These are phyloP conservation scores for Zophobas atratus DNA, from an alignment of 1,140 invertebrate genomes.

Conservation along the genomic window DNA sequence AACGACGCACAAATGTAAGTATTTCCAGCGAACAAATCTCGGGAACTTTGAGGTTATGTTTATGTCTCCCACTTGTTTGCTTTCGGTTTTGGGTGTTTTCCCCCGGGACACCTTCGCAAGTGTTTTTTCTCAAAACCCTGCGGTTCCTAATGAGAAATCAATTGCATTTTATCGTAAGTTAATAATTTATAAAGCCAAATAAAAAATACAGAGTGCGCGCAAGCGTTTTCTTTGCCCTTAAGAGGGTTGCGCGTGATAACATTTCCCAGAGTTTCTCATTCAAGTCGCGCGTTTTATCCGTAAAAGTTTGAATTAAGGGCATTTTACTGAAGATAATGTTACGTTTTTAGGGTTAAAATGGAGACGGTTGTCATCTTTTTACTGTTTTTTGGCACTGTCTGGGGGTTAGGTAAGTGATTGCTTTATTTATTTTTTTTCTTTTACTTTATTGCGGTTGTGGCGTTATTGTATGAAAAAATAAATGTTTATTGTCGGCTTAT, in stretches of 20 bases:
- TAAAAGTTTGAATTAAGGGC: slow-evolving; percentile 24
- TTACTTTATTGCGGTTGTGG: not conserved
- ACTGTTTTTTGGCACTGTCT: slow-evolving; percentile 24
- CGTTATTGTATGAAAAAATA: not conserved
- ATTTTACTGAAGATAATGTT: slow-evolving; percentile 27
- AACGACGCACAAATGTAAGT: not conserved
- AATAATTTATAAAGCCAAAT: slow-evolving; percentile 27
- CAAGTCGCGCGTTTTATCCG: slow-evolving; percentile 35
- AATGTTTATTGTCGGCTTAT: too few species aligned
- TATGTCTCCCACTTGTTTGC: not conserved
- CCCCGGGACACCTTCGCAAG: not conserved
- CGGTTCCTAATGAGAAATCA: slow-evolving; percentile 29
- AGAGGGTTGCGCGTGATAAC: slow-evolving; percentile 40
- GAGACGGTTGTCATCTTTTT: slow-evolving; percentile 19
- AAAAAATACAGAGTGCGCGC: slow-evolving; percentile 23
- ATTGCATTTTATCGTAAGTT: slow-evolving; percentile 41
- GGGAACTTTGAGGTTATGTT: not conserved
- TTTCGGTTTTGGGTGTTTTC: not conserved
- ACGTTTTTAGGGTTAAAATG: slow-evolving; percentile 30
- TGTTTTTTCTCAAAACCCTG: slow-evolving; percentile 8
- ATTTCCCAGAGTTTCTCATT: slow-evolving; percentile 31
- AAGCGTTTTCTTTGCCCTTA: slow-evolving; percentile 21
- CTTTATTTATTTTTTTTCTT: not conserved
- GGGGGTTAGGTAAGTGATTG: slow-evolving; percentile 2
- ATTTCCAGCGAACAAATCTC: not conserved